Evolutionary conservation across 2,113 vertebrate genomes (phyloP), one percentile per base, ranked within the genome.

Genomic region (Drymodes brunneopygia): DNA sequence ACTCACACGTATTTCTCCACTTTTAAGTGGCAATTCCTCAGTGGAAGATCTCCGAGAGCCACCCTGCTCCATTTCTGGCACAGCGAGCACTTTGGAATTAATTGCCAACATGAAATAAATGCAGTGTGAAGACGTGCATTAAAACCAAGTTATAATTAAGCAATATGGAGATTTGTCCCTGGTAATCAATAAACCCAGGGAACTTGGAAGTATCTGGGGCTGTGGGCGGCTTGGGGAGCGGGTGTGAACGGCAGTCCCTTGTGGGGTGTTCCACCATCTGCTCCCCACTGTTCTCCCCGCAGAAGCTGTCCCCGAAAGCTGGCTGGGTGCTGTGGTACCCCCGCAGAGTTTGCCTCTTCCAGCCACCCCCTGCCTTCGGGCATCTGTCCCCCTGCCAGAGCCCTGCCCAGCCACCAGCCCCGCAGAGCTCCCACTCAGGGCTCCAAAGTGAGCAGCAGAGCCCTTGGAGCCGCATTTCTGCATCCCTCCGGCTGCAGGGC

Each of bases 301-400:
- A 25, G 42, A 31, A 84, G 23, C 3, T 33, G 64, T 40, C 29
- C 2, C 78, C 74, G 67, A 5, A 1, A 51, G 45, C 62, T 42
- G 71, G 11, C 64, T 50, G 72, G 29, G 11, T 1, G 27, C 69
- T 33, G 57, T 0, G 8, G 66, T 33, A 6, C 42, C 73, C 50
- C 25, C 0, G 1, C 6, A 1, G 67, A 83, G 40, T 5, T 79
- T 25, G 48, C 84, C 89, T 87, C 38, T 86, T 89, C 38, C 96
- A 89, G 91, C 83, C 77, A 33, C 33, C 33, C 36, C 64, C 45
- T 4, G 15, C 9, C 0, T 18, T 12, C 0, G 0, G 8, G 33
- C 3, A 5, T 27, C 70, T 44, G 27, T 19, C 29, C 40, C 65
- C 22, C 5, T 0, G 0, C 28, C 54, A 33, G 42, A 0, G 0